Evolutionary conservation across 2,113 vertebrate genomes (phyloP), one percentile per base, ranked within the genome.

Genomic region (Craseonycteris thonglongyai): DNA sequence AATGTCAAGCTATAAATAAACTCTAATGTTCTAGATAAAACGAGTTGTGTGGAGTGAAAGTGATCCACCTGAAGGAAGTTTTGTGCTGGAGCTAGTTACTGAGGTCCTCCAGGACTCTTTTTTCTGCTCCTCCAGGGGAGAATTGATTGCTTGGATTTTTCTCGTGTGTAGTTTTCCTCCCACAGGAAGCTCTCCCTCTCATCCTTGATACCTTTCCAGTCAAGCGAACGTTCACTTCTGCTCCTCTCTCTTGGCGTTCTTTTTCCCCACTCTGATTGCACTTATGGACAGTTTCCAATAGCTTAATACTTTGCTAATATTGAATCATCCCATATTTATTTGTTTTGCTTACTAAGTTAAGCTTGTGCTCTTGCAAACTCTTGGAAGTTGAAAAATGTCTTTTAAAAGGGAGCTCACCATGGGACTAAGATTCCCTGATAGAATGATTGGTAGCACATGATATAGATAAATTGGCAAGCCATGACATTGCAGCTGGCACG

Each of bases 1-100:
- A 83, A 59, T 54, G 33, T 80, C n/a, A 66, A 90, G 65, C 49
- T 92, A 88, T 22, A 90, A 95, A 89, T 45, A 87, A 91, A 54
- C 7, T 65, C 83, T 56, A 4, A 40, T 80, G 15, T 74, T 94
- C 22, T 59, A 26, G 56, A 94, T 75, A 58, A 45, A 82, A 83
- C 33, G n/a, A 47, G n/a, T 74, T 66, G 33, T 75, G 15, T 40
- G 61, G 42, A 47, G 40, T 24, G 18, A 69, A 74, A 66, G 22
- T 33, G 13, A 35, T n/a, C 11, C 33, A 42, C 38, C 3, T 18
- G 58, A 83, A 86, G 63, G 47, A 65, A 42, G 14, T 40, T 7
- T 11, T 61, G 5, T 26, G 63, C 47, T 71, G 33, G 45, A 58
- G 33, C 28, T n/a, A 6, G 9, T 65, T 69, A 7, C n/a, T 63